Base-by-base conservation (phyloP, 2,113 vertebrate genomes). In the Elephas maximus region DNA sequence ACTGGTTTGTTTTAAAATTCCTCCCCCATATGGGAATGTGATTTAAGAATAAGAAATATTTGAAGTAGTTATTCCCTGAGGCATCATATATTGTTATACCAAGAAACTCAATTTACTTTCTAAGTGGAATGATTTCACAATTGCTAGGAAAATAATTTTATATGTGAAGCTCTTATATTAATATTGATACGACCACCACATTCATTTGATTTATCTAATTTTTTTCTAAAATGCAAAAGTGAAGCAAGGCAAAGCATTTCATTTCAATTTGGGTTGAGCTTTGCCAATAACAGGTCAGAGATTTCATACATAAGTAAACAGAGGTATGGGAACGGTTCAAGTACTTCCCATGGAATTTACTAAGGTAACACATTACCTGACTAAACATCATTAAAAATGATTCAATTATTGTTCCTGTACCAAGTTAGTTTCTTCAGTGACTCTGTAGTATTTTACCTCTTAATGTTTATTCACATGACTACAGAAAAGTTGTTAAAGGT, bases 101-200 rank as follows among this genome's bases (percentile, higher is more conserved):
- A 76, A 21, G 15, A 11, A 87, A 24, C 12, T 76, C 23, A 90
- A 78, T 77, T n/a, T 51, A 63, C 87, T 45, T 93, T 95, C 71
- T 88, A 94, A 71, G 69, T 71, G 41, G 88, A 71, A 87, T 71
- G 69, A 71, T 69, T 60, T 67, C 41, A n/a, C 41, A 82, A 77
- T 24, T 78, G 18, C 11, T 45, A 30, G 87, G 77, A 96, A 69
- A 63, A 53, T 6, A 45, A 88, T 60, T 94, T 87, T 69, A 63
- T 18, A 7, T 23, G 11, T 44, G 9, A 93, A 45, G 48, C 26
- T 28, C 10, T 82, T 76, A 33, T n/a, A 71, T 51, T 78, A 62
- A 18, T 63, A 15, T 48, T 76, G 41, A 90, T 73, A 73, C 62
- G 76, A 60, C 2, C 24, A 63, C 79, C 21, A 48, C 33, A 77